Evolutionary conservation across 2,797 vertebrate genomes (phyloP).

Genomic region (Cetoscarus ocellatus): DNA sequence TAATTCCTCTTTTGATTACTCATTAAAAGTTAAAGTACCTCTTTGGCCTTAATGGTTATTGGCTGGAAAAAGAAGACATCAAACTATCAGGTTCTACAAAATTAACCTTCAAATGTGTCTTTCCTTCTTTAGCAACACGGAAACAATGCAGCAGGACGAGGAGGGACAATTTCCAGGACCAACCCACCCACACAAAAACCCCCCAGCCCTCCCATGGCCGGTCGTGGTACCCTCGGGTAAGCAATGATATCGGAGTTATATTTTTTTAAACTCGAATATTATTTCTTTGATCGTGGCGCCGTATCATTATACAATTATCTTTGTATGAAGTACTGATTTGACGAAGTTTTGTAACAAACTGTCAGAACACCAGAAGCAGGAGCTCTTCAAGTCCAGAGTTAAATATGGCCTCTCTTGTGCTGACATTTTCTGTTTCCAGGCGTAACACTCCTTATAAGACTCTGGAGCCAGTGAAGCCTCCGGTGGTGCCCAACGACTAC

Average conservation of each 20-base stretch:
- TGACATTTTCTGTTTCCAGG: conserved; percentile 69
- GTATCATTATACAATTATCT: neutral
- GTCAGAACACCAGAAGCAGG: neutral
- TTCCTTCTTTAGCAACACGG: conserved; percentile 90
- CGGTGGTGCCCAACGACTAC: conserved; percentile 98
- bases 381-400: neutral
- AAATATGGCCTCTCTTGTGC: neutral
- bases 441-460: conserved; percentile 99
- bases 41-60: conserved; percentile 16
- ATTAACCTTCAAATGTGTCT: conserved; percentile 21
- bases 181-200: conserved; percentile 99
- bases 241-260: neutral
- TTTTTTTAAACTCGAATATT: neutral
- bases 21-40: conserved; percentile 14
- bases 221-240: conserved; percentile 96
- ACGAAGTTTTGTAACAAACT: neutral
- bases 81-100: conserved; percentile 15
- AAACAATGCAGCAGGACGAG: conserved; percentile 91
- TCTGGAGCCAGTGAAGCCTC: conserved; percentile 97
- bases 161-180: conserved; percentile 96
- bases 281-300: neutral
- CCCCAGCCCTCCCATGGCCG: conserved; percentile 97
- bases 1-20: neutral
- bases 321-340: neutral
- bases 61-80: conserved; percentile 8